phyloP scores from a whole-genome alignment of 2,113 vertebrate genomes.

The Dendrocopos noguchii region DNA sequence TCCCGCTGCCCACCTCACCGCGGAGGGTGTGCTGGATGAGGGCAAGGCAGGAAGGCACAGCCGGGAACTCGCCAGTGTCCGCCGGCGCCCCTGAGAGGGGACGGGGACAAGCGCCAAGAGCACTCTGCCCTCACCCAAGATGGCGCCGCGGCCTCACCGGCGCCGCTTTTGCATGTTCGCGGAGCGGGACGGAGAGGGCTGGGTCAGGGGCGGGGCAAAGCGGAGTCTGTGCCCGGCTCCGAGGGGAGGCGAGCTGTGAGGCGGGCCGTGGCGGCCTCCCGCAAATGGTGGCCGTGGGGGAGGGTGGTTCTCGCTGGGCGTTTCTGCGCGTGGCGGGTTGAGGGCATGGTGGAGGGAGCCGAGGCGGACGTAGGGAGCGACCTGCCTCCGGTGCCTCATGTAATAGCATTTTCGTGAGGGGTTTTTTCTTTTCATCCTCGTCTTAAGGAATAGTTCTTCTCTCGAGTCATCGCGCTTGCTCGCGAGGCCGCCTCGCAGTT shows the following conservation, averaged over 20 bases:
- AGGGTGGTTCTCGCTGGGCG: too few species aligned
- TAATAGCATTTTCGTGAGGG: fast-evolving
- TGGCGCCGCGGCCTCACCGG: not conserved
- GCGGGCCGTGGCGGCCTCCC: too few species aligned
- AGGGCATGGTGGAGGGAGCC: too few species aligned
- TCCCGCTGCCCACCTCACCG: too few species aligned
- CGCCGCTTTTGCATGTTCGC: not conserved
- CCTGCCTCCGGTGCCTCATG: too few species aligned
- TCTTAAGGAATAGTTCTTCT: not conserved
- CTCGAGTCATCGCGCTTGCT: fast-evolving
- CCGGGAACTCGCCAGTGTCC: too few species aligned
- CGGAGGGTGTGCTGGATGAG: fast-evolving
- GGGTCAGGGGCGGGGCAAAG: not conserved
- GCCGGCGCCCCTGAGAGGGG: fast-evolving
- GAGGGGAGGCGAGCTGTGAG: too few species aligned
- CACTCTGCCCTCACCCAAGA: not conserved
- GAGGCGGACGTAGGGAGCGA: too few species aligned
- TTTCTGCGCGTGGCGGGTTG: too few species aligned
- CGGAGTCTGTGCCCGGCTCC: not conserved
- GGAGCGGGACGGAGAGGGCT: too few species aligned
- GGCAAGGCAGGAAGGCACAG: too few species aligned
- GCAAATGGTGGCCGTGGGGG: too few species aligned
- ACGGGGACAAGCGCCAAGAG: not conserved
- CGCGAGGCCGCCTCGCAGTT: fast-evolving
- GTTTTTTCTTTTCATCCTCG: fast-evolving